Evolutionary conservation across 2,888 invertebrate genomes (phyloP), one percentile per base, ranked within the genome.

Genomic region (Drosophila leonis): DNA sequence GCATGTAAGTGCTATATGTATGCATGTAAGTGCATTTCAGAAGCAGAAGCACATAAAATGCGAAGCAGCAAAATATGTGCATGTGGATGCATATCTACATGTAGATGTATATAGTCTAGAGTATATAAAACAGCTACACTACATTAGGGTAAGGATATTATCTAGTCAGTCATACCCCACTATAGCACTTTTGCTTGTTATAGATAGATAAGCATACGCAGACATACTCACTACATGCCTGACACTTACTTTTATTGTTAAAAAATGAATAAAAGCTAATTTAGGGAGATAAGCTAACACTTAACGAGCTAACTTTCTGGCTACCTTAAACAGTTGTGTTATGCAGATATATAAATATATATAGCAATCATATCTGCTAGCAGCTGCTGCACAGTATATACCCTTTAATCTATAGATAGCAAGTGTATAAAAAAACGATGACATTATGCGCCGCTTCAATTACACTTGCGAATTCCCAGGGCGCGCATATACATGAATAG

Each of bases 381-480:
- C 18, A 48, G 24, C 24, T 24, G 24, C 24, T 24, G 24, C 24
- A 12, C 7, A 3, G 18, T 7, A 33, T 49, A 4, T 20, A 42
- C 24, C 39, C 20, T 10, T 9, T 2, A 18, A 49, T 37, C 52
- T 52, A 31, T 37, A 31, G 42, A 18, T 46, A 35, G 35, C 49
- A 59, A 18, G 51, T 62, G 59, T 52, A 35, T 37, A 46, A 9
- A 31, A 59, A 61, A 64, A 44, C 39, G 57, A 52, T 59, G 62
- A 71, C 69, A 72, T 80, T 76, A 79, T 64, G 74, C 74, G 67
- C 51, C 64, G 70, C 64, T 82, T 74, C 51, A 74, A 82, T 80
- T 80, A 72, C 83, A 88, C 64, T 88, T 72, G 77, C 80, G 60
- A 66, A 66, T 79, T 79, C 74, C 88, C 85, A 83, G 59, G 54